phyloP scores from a whole-genome alignment of 1,140 invertebrate species.

The Leptopilina boulardi region DNA sequence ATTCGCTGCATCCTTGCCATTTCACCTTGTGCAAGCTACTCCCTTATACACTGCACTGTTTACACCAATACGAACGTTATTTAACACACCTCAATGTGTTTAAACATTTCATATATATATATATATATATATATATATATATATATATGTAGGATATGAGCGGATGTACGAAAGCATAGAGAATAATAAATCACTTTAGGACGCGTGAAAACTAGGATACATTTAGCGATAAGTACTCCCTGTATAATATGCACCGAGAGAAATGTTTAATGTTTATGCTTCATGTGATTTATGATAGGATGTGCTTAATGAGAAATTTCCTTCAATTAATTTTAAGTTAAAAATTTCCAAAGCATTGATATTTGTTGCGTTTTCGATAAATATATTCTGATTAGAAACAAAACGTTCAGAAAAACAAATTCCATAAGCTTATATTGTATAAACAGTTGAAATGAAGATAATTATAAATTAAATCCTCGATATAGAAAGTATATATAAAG shows the following conservation, averaged over 20 bases:
- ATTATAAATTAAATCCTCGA: too few species aligned
- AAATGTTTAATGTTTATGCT: constrained; percentile 22
- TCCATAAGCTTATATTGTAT: too few species aligned
- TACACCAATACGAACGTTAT: not conserved
- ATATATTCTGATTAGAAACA: too few species aligned
- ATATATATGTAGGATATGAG: not conserved
- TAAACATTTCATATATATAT: not conserved
- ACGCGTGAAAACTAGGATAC: constrained; percentile 27
- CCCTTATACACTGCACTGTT: not conserved
- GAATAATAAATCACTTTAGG: constrained; percentile 23
- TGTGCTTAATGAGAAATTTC: constrained; percentile 14
- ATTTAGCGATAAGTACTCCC: constrained; percentile 25
- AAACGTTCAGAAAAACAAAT: too few species aligned
- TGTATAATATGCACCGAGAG: constrained; percentile 4
- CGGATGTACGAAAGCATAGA: constrained; percentile 29
- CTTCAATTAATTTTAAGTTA: not conserved
- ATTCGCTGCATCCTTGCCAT: not conserved
- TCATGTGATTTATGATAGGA: not conserved
- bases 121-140: not conserved
- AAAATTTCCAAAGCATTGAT: not conserved
- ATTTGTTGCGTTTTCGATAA: too few species aligned
- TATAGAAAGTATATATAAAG: too few species aligned
- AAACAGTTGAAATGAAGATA: too few species aligned
- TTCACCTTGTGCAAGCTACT: not conserved
- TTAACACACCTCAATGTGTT: not conserved